These are phyloP conservation scores for Nothobranchius kuhntae DNA, from an alignment of 2,113 vertebrate species.

Conservation along the genomic window DNA sequence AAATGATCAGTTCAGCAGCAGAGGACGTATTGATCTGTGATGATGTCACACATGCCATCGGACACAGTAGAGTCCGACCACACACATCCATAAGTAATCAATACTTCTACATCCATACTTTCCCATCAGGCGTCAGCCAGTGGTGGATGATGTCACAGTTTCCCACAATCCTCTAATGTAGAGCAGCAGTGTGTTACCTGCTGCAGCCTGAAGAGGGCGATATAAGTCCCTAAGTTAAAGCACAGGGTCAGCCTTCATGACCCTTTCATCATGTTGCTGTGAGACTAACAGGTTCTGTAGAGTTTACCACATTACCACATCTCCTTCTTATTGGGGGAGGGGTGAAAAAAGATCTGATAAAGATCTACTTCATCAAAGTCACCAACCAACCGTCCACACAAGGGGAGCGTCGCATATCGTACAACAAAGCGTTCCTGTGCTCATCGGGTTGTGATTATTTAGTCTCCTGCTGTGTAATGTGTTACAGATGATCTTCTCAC, in stretches of 20 bases:
- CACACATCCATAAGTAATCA: conserved; percentile 20
- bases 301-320: background rate
- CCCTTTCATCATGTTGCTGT: background rate
- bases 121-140: conserved; percentile 9
- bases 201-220: conserved; percentile 64
- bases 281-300: background rate
- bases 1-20: conserved; percentile 17
- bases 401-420: conserved; percentile 10
- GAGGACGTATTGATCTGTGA: conserved; percentile 25
- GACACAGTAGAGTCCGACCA: conserved; percentile 18
- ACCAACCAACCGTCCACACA: background rate
- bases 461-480: conserved; percentile 58
- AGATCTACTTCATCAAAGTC: too few species aligned
- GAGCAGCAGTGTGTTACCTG: conserved; percentile 36
- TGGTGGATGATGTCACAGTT: conserved; percentile 52
- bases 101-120: conserved; percentile 16
- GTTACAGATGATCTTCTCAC: conserved; percentile 57
- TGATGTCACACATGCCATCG: conserved; percentile 19
- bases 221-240: conserved; percentile 40
- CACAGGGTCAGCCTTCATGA: background rate
- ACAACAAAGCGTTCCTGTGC: conserved; percentile 44
- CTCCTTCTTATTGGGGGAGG: too few species aligned
- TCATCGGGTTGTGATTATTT: conserved; percentile 54
- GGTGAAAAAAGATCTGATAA: too few species aligned
- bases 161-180: conserved; percentile 57